phyloP scores from a whole-genome alignment of 2,888 invertebrate species.

The Poecilobothrus nobilitatus region DNA sequence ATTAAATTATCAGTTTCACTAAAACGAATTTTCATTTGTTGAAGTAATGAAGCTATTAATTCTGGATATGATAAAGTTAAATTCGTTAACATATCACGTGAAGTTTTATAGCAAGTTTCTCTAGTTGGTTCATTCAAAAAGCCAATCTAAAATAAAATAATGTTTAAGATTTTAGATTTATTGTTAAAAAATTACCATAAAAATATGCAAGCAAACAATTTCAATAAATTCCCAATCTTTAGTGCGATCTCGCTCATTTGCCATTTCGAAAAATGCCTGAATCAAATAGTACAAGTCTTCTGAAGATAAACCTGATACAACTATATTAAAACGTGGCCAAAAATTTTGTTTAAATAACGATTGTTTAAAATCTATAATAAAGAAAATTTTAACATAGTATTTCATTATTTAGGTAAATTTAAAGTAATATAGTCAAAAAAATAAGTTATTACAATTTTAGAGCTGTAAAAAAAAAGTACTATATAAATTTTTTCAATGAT shows the following conservation, averaged over 20 bases:
- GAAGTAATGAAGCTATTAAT: constrained; percentile 58
- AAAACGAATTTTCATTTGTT: constrained; percentile 45
- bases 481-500: neutral
- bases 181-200: constrained; percentile 49
- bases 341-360: constrained; percentile 45
- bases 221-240: constrained; percentile 58
- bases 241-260: constrained; percentile 50
- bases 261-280: constrained; percentile 74
- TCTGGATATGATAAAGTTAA: constrained; percentile 60
- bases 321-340: constrained; percentile 54
- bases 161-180: too few relatives aligned
- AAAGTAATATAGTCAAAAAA: too few relatives aligned
- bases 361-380: constrained; percentile 44
- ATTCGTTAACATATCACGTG: constrained; percentile 61
- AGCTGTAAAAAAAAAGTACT: too few relatives aligned
- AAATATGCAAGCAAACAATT: constrained; percentile 57
- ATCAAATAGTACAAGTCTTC: constrained; percentile 69
- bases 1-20: constrained; percentile 34
- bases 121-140: constrained; percentile 60
- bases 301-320: constrained; percentile 54
- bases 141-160: constrained; percentile 52
- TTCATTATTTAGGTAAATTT: too few relatives aligned
- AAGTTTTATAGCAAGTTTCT: constrained; percentile 65
- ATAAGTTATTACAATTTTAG: too few relatives aligned
- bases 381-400: neutral